A percentile compares a stretch with the other conserved stretches of the same genome.
phyloP scores from a whole-genome alignment of 2,888 invertebrate genomes.

The Copidosoma aretas region DNA sequence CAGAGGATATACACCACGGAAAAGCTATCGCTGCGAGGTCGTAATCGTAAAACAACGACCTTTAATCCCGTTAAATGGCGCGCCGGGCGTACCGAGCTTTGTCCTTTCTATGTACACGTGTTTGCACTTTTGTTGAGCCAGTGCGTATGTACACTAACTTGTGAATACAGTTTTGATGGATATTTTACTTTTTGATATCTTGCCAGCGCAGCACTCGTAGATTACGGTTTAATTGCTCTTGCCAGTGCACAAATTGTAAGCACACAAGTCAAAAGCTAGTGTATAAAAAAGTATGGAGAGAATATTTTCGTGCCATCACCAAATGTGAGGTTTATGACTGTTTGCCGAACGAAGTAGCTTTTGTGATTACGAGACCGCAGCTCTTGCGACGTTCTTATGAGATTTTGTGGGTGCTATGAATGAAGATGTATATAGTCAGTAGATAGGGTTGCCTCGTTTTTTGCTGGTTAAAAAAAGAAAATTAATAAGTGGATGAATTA shows the following conservation, averaged over 20 bases:
- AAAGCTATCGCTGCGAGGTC: constrained; percentile 9
- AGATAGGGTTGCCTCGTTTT: background rate
- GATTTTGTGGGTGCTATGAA: too few relatives aligned
- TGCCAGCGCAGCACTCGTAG: too few relatives aligned
- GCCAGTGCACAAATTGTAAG: too few relatives aligned
- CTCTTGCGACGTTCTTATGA: background rate
- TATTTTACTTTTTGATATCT: background rate
- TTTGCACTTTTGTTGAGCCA: background rate
- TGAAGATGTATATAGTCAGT: too few relatives aligned
- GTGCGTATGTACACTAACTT: background rate
- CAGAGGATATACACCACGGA: constrained; percentile 16
- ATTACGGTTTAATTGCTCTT: too few relatives aligned
- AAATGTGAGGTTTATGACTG: background rate
- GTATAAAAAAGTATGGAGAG: too few relatives aligned
- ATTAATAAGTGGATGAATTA: background rate
- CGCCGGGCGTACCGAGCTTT: too few relatives aligned
- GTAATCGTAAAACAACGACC: constrained; percentile 25
- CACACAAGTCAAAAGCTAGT: too few relatives aligned
- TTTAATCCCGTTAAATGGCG: background rate
- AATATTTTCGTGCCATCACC: too few relatives aligned
- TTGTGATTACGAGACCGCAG: background rate
- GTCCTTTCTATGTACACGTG: background rate
- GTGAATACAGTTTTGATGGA: background rate
- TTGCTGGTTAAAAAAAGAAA: background rate
- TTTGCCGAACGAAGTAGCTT: background rate